Evolutionary conservation across 2,888 invertebrate species (phyloP).

Genomic region (Rotaria socialis): DNA sequence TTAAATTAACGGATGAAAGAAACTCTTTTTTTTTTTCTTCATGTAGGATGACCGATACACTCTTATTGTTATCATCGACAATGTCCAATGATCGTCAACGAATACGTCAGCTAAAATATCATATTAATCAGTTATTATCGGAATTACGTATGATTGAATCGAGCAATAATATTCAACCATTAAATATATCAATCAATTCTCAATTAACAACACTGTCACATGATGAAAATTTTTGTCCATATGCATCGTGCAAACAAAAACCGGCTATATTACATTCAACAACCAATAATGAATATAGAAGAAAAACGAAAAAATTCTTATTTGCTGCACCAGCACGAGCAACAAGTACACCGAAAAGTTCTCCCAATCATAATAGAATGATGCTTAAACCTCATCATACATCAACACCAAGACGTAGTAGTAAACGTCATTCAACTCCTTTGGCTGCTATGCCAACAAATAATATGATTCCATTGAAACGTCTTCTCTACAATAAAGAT

Average conservation of each 20-base stretch:
- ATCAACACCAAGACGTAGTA: not conserved
- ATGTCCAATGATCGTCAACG: not conserved
- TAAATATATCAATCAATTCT: not conserved
- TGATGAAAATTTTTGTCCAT: not conserved
- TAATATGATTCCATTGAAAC: not conserved
- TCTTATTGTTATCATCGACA: not conserved
- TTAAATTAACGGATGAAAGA: not conserved
- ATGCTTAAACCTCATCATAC: not conserved
- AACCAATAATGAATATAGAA: not conserved
- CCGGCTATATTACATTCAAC: slow-evolving; percentile 2
- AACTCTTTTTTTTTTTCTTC: not conserved
- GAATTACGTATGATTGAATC: not conserved
- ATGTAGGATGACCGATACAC: not conserved
- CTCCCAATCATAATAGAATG: not conserved
- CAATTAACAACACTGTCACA: not conserved
- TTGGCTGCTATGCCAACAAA: not conserved
- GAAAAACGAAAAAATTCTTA: not conserved
- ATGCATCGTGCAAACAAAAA: not conserved
- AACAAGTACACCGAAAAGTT: slow-evolving; percentile 12
- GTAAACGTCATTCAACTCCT: not conserved
- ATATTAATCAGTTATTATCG: not conserved
- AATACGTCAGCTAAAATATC: not conserved
- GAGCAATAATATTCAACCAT: not conserved
- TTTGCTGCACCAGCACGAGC: not conserved
- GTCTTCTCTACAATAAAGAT: not conserved